Conservation (phyloP, 2,888 invertebrate genomes). For the Colletes collaris region DNA sequence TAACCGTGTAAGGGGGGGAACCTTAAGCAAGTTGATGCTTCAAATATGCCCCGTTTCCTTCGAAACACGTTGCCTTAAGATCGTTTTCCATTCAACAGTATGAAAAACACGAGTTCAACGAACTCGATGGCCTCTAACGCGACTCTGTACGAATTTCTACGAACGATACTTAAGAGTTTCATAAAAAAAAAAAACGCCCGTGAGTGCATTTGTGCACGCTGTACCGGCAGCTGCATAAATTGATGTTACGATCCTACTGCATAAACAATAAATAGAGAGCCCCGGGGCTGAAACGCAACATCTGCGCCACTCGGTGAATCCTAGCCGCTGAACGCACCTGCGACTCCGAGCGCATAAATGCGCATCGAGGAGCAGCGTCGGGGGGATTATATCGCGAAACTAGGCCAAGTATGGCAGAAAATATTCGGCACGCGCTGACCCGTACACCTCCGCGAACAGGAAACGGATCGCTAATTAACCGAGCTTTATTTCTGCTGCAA, state of each 20-base stretch:
- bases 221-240: conserved; percentile 33
- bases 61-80: too few species aligned
- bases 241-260: conserved; percentile 23
- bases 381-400: background rate
- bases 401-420: background rate
- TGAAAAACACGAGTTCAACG: too few species aligned
- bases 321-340: conserved; percentile 26
- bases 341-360: background rate
- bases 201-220: background rate
- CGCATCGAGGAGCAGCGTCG: too few species aligned
- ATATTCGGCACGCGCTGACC: background rate
- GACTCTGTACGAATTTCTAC: background rate
- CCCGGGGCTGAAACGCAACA: conserved; percentile 18
- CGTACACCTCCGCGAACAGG: background rate
- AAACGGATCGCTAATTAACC: conserved; percentile 18
- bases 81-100: too few species aligned
- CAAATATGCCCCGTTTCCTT: too few species aligned
- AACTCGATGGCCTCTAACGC: background rate
- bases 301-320: conserved; percentile 18
- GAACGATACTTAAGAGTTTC: conserved; percentile 27
- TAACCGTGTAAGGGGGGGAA: too few species aligned
- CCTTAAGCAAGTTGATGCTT: too few species aligned
- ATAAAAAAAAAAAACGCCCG: conserved; percentile 2
- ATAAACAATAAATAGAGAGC: conserved; percentile 34
- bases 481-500: conserved; percentile 24